phyloP scores from a whole-genome alignment of 2,113 vertebrate genomes.

The Alligator sinensis region DNA sequence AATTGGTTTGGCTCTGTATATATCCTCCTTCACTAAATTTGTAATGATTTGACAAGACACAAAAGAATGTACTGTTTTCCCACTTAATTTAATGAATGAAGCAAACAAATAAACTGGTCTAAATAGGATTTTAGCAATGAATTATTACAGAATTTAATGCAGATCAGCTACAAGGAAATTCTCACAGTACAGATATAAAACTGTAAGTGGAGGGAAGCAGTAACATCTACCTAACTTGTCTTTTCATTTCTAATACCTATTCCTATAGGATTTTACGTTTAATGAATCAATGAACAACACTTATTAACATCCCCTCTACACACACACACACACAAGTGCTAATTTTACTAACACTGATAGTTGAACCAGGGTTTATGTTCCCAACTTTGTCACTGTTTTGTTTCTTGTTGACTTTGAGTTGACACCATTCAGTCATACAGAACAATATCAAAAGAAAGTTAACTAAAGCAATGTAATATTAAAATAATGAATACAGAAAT shows the following conservation, averaged over 20 bases:
- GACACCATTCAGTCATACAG: not conserved
- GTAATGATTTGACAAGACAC: not conserved
- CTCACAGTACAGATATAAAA: not conserved
- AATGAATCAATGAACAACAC: not conserved
- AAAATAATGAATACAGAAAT: not conserved
- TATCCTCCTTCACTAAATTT: not conserved
- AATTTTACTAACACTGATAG: not conserved
- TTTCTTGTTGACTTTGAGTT: not conserved
- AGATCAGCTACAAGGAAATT: not conserved
- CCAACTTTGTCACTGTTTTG: not conserved
- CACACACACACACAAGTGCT: not conserved
- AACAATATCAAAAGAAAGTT: not conserved
- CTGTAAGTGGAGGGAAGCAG: not conserved
- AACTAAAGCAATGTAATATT: not conserved
- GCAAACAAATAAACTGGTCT: not conserved
- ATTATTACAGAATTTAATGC: not conserved
- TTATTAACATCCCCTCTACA: not conserved
- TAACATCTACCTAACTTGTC: not conserved
- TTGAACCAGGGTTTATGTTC: not conserved
- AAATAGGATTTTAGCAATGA: not conserved
- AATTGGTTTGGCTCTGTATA: not conserved
- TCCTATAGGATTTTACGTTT: not conserved
- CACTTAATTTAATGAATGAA: not conserved
- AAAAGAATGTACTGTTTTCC: not conserved
- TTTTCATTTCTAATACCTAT: not conserved